phyloP scores from a whole-genome alignment of 2,797 vertebrate species.

The Betta splendens region DNA sequence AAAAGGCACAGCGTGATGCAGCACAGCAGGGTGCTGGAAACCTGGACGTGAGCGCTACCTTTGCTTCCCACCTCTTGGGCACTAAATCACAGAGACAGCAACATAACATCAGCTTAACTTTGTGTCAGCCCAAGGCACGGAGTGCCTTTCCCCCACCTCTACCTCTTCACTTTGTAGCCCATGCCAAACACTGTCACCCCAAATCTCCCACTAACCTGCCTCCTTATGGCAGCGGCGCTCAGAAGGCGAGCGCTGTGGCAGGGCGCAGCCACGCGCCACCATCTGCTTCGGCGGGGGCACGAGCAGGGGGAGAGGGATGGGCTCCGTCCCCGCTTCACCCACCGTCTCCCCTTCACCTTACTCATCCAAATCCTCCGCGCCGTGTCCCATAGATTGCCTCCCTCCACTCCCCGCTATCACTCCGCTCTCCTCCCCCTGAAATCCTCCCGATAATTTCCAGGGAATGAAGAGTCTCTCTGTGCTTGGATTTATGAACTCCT shows the following conservation, averaged over 20 bases:
- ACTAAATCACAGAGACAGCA: slow-evolving; percentile 71
- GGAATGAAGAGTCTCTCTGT: slow-evolving; percentile 65
- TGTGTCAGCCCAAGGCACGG: slow-evolving; percentile 61
- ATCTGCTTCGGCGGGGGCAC: slow-evolving; percentile 70
- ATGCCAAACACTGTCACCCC: slow-evolving; percentile 75
- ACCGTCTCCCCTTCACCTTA: slow-evolving; percentile 35
- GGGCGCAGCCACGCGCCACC: slow-evolving; percentile 55
- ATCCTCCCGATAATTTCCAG: slow-evolving; percentile 63
- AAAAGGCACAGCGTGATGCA: slow-evolving; percentile 22
- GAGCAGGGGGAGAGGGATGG: slow-evolving; percentile 47
- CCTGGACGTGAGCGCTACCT: slow-evolving; percentile 44
- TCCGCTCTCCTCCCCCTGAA: slow-evolving; percentile 8
- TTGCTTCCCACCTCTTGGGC: slow-evolving; percentile 53
- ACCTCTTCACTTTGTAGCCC: slow-evolving; percentile 74
- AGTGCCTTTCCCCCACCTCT: slow-evolving; percentile 55
- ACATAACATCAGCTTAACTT: slow-evolving; percentile 75
- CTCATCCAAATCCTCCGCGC: slow-evolving; percentile 58
- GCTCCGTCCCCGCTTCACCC: slow-evolving; percentile 42
- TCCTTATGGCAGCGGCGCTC: slow-evolving; percentile 72
- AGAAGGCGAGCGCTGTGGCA: slow-evolving; percentile 53
- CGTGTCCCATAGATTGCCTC: slow-evolving; percentile 15
- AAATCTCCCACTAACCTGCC: slow-evolving; percentile 75
- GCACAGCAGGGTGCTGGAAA: slow-evolving; percentile 14
- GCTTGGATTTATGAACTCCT: slow-evolving; percentile 66
- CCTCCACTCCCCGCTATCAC: not conserved